These are phyloP conservation scores for Drosophila macrospina DNA, from an alignment of 2,888 invertebrate species.

Conservation along the genomic window DNA sequence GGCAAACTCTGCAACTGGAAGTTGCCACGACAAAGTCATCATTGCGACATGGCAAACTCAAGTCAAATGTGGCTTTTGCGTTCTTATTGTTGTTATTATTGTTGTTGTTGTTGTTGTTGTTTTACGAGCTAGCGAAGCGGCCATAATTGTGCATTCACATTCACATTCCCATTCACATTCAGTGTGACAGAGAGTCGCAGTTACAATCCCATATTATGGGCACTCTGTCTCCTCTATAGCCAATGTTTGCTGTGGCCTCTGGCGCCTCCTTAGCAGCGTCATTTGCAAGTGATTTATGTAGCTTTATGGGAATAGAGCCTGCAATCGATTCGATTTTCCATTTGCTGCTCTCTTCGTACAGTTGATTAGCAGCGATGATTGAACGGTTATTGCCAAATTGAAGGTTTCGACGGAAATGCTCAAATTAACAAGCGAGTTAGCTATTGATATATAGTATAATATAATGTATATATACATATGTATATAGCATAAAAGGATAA, in stretches of 20 bases:
- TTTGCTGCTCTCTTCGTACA: constrained; percentile 48
- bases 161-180: constrained; percentile 41
- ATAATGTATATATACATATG: too few species aligned
- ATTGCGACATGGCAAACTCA: constrained; percentile 33
- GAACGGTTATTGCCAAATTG: constrained; percentile 66
- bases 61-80: constrained; percentile 36
- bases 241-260: constrained; percentile 18
- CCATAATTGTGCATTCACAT: constrained; percentile 79
- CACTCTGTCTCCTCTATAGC: constrained; percentile 19
- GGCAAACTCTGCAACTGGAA: constrained; percentile 41
- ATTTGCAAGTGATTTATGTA: constrained; percentile 80
- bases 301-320: constrained; percentile 40
- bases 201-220: constrained; percentile 57
- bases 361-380: constrained; percentile 76
- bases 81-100: background rate
- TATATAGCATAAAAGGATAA: too few species aligned
- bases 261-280: constrained; percentile 57
- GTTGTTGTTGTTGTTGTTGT: constrained; percentile 41
- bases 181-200: constrained; percentile 49
- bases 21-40: constrained; percentile 63
- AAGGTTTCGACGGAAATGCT: constrained; percentile 18
- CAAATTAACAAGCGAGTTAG: too few species aligned
- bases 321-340: constrained; percentile 44
- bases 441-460: too few species aligned
- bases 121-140: constrained; percentile 78